Conservation (phyloP, 30 jellyfish, hydroid and myxozoan species). For the Chironex yamaguchii region DNA sequence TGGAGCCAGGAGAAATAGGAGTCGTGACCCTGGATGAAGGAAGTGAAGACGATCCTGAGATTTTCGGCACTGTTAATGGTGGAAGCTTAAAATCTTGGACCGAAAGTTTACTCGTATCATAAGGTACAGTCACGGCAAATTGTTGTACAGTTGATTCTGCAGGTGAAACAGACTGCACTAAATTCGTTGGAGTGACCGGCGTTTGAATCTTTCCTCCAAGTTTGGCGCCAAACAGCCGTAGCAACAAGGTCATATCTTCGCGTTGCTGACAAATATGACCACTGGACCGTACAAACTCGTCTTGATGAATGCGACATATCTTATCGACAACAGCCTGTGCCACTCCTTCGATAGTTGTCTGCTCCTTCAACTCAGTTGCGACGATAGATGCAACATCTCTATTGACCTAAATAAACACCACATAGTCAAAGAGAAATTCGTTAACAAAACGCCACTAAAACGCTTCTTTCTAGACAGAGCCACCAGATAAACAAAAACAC, state of each 20-base stretch:
- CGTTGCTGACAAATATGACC: constrained; percentile 76
- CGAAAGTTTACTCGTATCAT: constrained; percentile 16
- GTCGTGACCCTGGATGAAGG: constrained; percentile 76
- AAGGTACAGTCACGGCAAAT: not conserved
- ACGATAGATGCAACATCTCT: constrained; percentile 68
- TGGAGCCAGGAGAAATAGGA: constrained; percentile 63
- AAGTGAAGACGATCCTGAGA: constrained; percentile 27
- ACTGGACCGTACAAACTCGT: constrained; percentile 61
- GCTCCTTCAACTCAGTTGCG: constrained; percentile 66
- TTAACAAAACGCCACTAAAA: no score
- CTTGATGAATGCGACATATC: constrained; percentile 89
- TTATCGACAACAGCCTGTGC: constrained; percentile 96
- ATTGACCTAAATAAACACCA: constrained; percentile 79
- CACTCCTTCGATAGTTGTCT: constrained; percentile 81
- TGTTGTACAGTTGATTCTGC: not conserved
- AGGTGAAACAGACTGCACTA: not conserved
- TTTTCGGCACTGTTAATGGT: not conserved
- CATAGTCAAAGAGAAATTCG: no score
- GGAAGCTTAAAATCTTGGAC: constrained; percentile 30
- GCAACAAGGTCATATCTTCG: constrained; percentile 95
- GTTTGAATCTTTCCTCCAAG: constrained; percentile 72
- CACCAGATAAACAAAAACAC: no score
- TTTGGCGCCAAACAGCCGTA: constrained; percentile 84
- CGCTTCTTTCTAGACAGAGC: no score
- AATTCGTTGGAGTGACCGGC: constrained; percentile 73